Percentiles rank a stretch among this genome's conserved stretches.
phyloP scores from a whole-genome alignment of 2,888 invertebrate species.

The Creontiades dilutus region DNA sequence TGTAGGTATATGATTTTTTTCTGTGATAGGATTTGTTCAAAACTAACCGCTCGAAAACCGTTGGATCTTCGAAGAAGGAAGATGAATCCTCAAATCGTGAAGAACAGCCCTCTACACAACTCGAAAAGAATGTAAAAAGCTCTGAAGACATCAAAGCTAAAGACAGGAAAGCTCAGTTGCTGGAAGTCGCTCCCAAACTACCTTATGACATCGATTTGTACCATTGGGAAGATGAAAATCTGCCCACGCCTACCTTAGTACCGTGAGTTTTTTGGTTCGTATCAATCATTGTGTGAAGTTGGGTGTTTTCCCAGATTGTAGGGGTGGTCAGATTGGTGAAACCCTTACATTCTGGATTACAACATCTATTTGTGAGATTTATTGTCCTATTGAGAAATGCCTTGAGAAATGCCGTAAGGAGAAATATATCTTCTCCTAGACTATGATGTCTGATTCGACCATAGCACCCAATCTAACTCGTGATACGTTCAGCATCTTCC shows the following conservation, averaged over 20 bases:
- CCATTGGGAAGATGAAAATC: conserved; percentile 80
- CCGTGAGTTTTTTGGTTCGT: conserved; percentile 77
- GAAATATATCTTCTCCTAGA: no score
- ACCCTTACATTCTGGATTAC: no score
- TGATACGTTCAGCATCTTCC: no score
- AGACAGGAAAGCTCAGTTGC: conserved; percentile 77
- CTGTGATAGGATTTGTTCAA: conserved; percentile 55
- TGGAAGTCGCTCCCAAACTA: conserved; percentile 79
- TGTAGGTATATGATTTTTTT: not conserved
- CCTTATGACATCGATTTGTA: conserved; percentile 80
- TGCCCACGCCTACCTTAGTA: conserved; percentile 78
- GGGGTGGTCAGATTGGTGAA: no score
- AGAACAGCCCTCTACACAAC: not conserved
- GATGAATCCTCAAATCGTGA: not conserved
- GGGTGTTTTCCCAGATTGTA: no score
- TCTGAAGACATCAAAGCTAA: conserved; percentile 40
- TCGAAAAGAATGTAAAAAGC: conserved; percentile 76
- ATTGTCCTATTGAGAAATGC: no score
- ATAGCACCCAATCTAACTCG: no score
- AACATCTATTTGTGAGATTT: no score
- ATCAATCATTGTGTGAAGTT: no score
- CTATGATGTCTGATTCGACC: no score
- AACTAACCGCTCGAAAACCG: not conserved
- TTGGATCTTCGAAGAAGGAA: not conserved
- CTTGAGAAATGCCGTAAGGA: no score